Base-by-base conservation (phyloP, 2,797 vertebrate species). In the Sebastes variabilis region DNA sequence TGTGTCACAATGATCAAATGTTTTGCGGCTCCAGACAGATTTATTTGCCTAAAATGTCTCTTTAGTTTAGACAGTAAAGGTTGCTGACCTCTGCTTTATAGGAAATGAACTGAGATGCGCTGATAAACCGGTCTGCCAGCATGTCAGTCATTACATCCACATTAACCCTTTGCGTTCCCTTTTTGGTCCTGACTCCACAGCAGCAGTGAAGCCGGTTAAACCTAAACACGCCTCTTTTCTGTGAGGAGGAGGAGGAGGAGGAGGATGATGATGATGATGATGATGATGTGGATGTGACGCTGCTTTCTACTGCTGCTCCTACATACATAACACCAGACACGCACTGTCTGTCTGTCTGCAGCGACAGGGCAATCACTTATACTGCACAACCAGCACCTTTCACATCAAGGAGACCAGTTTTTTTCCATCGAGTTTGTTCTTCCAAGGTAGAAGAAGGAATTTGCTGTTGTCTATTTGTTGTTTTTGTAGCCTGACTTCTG, bases 321-420 rank as follows among this genome's bases (percentile, higher is more conserved):
- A 93, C 93, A 66, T 92, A 94, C 93, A 93, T 89, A 94, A 91
- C 91, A 89, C 34, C 88, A 81, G 38, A 79, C 82, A 84, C 89
- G 64, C 78, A 69, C 70, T 49, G 86, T 75, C 79, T 71, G 81
- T 85, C 70, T 49, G 85, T 75, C 79, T 71, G 81, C 86, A 56
- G 79, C 70, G 27, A 81, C 59, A 73, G 80, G 80, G 83, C 87
- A 49, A 69, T 38, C 92, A 66, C 71, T 74, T 71, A 24, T 16
- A 32, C 66, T 13, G 68, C 74, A 42, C 14, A 42, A 81, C 13
- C 62, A 1, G 4, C 3, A 29, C 66, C 66, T 66, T 81, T 75
- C 2, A 22, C 83, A 62, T 62, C 74, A 32, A 29, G 49, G 25
- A 66, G 6, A 42, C 38, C 18, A 5, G 32, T 4, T 16, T 29